phyloP scores from a whole-genome alignment of 2,888 invertebrate genomes.

The Lasius platythorax region DNA sequence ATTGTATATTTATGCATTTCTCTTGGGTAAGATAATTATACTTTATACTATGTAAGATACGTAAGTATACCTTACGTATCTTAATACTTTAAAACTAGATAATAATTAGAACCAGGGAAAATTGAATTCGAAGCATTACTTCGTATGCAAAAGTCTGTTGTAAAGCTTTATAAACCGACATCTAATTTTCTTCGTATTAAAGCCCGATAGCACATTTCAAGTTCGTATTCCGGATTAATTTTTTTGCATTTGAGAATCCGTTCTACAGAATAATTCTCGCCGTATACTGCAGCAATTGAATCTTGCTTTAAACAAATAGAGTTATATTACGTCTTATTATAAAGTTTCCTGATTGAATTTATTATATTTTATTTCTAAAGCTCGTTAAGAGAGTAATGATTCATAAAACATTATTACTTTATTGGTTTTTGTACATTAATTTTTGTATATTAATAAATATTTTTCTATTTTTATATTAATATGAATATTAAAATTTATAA shows the following conservation, averaged over 20 bases:
- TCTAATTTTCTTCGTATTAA: conserved; percentile 40
- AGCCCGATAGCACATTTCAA: conserved; percentile 30
- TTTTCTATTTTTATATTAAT: too few species aligned
- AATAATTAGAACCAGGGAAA: neutral
- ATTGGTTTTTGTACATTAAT: neutral
- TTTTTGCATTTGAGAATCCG: conserved; percentile 14
- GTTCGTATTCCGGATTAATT: conserved; percentile 35
- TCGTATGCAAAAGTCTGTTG: conserved; percentile 10
- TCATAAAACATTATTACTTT: neutral
- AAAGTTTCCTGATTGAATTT: conserved; percentile 2
- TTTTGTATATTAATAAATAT: neutral
- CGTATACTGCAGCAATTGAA: neutral
- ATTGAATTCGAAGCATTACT: conserved; percentile 27
- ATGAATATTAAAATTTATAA: neutral
- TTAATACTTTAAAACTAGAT: neutral
- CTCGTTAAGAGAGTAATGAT: neutral
- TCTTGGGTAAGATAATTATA: neutral
- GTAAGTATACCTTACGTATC: too few species aligned
- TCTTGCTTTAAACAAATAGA: neutral
- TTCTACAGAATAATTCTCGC: conserved; percentile 24
- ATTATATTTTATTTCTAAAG: neutral
- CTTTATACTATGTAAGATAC: neutral
- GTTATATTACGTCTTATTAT: neutral
- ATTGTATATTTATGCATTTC: neutral
- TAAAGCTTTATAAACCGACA: neutral